Evolutionary conservation across 2,888 invertebrate genomes (phyloP).

Genomic region (Metallyticus violacea): DNA sequence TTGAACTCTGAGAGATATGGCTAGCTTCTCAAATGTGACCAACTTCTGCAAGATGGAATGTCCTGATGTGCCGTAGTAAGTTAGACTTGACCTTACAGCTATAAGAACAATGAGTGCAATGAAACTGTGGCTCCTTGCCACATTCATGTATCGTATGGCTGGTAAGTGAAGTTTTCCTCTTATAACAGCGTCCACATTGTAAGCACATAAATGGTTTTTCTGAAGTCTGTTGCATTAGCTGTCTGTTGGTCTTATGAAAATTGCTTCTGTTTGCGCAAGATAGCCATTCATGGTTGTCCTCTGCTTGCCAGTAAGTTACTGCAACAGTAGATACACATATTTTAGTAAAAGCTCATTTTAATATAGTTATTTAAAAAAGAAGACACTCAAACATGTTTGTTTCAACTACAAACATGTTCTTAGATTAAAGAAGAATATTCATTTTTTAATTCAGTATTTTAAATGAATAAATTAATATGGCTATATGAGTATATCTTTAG

Average conservation of each 20-base stretch:
- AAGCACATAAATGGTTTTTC: slow-evolving; percentile 1
- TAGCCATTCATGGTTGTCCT: neutral
- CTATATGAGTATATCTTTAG: no score
- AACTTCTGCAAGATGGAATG: slow-evolving; percentile 38
- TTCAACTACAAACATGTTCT: no score
- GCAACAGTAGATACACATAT: neutral
- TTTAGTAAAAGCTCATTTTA: neutral
- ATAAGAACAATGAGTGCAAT: slow-evolving; percentile 43
- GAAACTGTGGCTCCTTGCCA: slow-evolving; percentile 41
- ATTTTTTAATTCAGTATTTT: no score
- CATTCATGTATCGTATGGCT: slow-evolving; percentile 31
- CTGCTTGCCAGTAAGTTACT: neutral
- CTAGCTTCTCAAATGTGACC: slow-evolving; percentile 28
- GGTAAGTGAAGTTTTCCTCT: slow-evolving; percentile 10
- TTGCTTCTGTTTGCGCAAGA: neutral
- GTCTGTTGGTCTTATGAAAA: neutral
- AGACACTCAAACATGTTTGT: no score
- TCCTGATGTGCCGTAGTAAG: slow-evolving; percentile 42
- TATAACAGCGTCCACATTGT: slow-evolving; percentile 24
- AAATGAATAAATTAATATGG: no score
- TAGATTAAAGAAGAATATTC: no score
- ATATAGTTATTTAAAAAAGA: no score
- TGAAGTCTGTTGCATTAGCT: neutral
- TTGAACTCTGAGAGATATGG: neutral
- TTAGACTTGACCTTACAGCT: slow-evolving; percentile 42